Evolutionary conservation across 1,140 invertebrate genomes (phyloP).

Genomic region (Mizuhopecten yessoensis): DNA sequence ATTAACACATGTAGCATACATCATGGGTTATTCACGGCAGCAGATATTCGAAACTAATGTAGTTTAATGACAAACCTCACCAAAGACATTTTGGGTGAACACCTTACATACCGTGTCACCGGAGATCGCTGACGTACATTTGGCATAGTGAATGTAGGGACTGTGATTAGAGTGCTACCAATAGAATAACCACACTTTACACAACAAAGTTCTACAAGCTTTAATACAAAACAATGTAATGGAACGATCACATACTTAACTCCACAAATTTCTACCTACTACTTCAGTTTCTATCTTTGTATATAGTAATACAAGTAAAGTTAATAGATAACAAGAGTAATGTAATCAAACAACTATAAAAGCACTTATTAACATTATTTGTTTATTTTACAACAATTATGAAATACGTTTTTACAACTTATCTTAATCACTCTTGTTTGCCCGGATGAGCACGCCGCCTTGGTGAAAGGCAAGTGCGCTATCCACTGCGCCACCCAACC

Average conservation of each 20-base stretch:
- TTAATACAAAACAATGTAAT: not conserved
- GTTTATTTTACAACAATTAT: too few species aligned
- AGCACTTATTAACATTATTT: too few species aligned
- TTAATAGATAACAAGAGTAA: too few species aligned
- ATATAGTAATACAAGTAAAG: too few species aligned
- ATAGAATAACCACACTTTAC: slow-evolving; percentile 32
- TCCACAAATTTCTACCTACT: not conserved
- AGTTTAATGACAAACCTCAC: not conserved
- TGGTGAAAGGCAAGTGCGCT: too few species aligned
- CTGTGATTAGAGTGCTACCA: slow-evolving; percentile 20
- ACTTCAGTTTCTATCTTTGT: not conserved
- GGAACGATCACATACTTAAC: not conserved
- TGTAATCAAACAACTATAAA: too few species aligned
- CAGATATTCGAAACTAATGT: too few species aligned
- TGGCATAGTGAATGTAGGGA: slow-evolving; percentile 14
- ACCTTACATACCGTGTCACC: slow-evolving; percentile 22
- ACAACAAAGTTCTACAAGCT: not conserved
- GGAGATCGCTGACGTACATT: not conserved
- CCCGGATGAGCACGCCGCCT: too few species aligned
- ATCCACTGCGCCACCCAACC: too few species aligned
- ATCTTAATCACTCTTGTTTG: too few species aligned
- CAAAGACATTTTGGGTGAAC: slow-evolving; percentile 12
- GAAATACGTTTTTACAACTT: too few species aligned
- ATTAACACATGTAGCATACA: not conserved
- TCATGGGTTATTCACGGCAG: not conserved